phyloP scores from a whole-genome alignment of 2,113 vertebrate species.

The Zosterops japonicus region DNA sequence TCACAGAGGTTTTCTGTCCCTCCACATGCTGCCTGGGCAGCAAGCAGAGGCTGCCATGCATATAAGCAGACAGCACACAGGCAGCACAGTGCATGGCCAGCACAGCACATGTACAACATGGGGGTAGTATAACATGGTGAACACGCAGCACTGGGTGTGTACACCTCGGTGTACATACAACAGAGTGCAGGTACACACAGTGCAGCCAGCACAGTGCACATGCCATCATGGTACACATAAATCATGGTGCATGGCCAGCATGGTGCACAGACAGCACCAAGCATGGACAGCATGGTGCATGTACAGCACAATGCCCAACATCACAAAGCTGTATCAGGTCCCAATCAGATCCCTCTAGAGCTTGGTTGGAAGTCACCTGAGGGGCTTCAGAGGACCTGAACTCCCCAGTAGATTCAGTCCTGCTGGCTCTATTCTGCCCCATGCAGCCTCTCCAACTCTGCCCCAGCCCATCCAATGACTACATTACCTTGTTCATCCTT shows the following conservation, averaged over 20 bases:
- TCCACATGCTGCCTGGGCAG: background rate
- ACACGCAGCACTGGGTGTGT: background rate
- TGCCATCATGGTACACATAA: fast-evolving
- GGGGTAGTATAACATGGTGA: fast-evolving
- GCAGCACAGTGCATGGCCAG: background rate
- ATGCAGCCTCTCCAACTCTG: background rate
- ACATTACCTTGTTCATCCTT: background rate
- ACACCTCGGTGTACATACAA: background rate
- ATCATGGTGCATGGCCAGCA: background rate
- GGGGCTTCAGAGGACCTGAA: background rate
- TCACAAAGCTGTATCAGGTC: no score
- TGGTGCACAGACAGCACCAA: background rate
- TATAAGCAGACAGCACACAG: fast-evolving
- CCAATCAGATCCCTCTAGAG: background rate
- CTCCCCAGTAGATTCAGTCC: background rate
- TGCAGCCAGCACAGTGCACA: background rate
- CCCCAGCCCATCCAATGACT: background rate
- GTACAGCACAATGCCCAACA: no score
- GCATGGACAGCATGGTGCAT: fast-evolving
- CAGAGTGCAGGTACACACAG: background rate
- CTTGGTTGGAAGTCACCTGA: background rate
- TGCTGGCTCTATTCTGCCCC: background rate
- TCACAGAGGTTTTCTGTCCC: background rate
- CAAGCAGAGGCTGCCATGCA: fast-evolving
- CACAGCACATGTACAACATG: fast-evolving